Evolutionary conservation across 2,888 invertebrate species (phyloP).

Genomic region (Temnothorax ravouxi): DNA sequence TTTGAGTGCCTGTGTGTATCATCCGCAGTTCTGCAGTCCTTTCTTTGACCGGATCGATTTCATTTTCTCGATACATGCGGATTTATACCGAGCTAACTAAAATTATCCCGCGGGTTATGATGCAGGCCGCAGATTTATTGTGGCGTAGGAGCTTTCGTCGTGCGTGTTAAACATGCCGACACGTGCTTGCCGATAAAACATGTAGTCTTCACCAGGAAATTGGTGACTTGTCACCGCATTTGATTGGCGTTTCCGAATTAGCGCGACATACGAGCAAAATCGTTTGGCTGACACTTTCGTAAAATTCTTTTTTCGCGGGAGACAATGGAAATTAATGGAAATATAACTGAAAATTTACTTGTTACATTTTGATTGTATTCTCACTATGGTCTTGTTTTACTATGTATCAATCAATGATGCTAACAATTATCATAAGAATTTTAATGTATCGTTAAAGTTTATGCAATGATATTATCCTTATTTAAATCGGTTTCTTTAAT

Average conservation of each 20-base stretch:
- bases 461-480: background rate
- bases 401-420: background rate
- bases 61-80: slow-evolving; percentile 9
- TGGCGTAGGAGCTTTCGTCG: background rate
- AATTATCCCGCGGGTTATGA: slow-evolving; percentile 72
- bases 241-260: slow-evolving; percentile 42
- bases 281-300: background rate
- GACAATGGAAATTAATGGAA: background rate
- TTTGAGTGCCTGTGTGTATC: background rate
- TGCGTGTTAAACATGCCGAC: slow-evolving; percentile 34
- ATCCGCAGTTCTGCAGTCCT: background rate
- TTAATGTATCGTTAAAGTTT: background rate
- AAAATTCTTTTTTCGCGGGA: background rate
- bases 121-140: slow-evolving; percentile 39
- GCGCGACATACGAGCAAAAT: background rate
- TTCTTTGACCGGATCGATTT: background rate
- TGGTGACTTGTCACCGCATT: slow-evolving; percentile 26
- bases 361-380: background rate
- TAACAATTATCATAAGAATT: background rate
- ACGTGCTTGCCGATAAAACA: slow-evolving; percentile 37
- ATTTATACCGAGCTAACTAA: slow-evolving; percentile 77
- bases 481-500: background rate
- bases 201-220: slow-evolving; percentile 12
- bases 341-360: slow-evolving; percentile 7
- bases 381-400: background rate